phyloP scores from a whole-genome alignment of 2,888 invertebrate species.

The Merodon equestris region DNA sequence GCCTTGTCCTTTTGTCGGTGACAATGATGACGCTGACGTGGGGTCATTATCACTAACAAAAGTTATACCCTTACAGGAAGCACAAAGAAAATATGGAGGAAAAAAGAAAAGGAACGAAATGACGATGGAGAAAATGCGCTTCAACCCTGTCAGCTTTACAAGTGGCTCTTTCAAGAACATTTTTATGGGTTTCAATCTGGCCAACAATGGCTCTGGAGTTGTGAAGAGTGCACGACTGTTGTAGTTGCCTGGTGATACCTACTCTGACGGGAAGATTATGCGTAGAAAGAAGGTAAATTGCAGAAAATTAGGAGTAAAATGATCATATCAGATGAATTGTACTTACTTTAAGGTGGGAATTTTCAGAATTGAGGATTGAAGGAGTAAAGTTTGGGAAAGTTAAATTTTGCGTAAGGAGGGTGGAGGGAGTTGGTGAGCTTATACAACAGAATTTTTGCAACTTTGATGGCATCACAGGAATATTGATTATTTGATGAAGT shows the following conservation, averaged over 20 bases:
- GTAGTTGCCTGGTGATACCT: background rate
- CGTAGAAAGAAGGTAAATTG: slow-evolving; percentile 31
- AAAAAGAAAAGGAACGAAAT: too few relatives aligned
- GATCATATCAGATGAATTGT: slow-evolving; percentile 18
- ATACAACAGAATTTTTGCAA: too few relatives aligned
- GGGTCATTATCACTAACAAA: slow-evolving; percentile 54
- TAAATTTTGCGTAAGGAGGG: too few relatives aligned
- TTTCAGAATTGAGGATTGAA: too few relatives aligned
- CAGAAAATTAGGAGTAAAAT: slow-evolving; percentile 25
- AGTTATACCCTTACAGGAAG: slow-evolving; percentile 31
- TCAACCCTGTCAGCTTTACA: slow-evolving; percentile 41
- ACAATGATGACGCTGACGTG: slow-evolving; percentile 45
- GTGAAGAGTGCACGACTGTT: too few relatives aligned
- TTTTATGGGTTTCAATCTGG: slow-evolving; percentile 45
- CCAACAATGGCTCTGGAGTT: slow-evolving; percentile 10
- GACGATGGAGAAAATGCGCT: background rate
- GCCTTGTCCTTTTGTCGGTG: slow-evolving; percentile 26
- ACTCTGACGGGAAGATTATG: slow-evolving; percentile 10
- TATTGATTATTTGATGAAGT: too few relatives aligned
- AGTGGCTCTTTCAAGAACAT: slow-evolving; percentile 35
- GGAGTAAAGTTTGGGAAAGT: too few relatives aligned
- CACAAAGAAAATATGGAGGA: background rate
- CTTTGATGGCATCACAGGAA: too few relatives aligned
- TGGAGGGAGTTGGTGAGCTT: too few relatives aligned
- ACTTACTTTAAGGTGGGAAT: background rate